Conservation (phyloP, 2,888 invertebrate genomes). For the Acronicta psi region DNA sequence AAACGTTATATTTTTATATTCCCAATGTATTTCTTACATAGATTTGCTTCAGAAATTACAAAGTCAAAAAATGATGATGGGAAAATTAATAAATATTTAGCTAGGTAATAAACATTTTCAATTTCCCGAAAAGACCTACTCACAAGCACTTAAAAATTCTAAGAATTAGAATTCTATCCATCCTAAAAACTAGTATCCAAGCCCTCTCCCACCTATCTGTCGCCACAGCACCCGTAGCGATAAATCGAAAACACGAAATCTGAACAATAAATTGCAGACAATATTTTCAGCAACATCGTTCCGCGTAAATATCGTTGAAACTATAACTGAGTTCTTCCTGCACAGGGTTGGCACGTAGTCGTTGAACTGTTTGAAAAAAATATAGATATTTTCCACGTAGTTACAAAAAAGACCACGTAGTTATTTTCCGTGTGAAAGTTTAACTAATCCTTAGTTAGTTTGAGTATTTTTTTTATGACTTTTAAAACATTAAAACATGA, state of each 20-base stretch:
- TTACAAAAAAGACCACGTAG: too few relatives aligned
- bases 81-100: too few relatives aligned
- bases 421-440: neutral
- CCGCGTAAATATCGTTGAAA: conserved; percentile 58
- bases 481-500: too few relatives aligned
- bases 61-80: too few relatives aligned
- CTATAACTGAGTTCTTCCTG: conserved; percentile 56
- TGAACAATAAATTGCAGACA: conserved; percentile 59
- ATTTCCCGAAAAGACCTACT: too few relatives aligned
- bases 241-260: conserved; percentile 57
- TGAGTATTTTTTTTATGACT: neutral
- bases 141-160: too few relatives aligned
- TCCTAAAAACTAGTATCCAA: conserved; percentile 16
- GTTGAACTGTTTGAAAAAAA: neutral
- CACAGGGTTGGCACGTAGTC: conserved; percentile 41
- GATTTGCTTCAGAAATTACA: too few relatives aligned
- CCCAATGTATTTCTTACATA: too few relatives aligned
- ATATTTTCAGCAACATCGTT: conserved; percentile 63
- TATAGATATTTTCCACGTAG: too few relatives aligned
- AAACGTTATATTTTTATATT: too few relatives aligned
- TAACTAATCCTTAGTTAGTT: neutral
- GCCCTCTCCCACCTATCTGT: conserved; percentile 23
- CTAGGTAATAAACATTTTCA: too few relatives aligned
- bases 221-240: conserved; percentile 38
- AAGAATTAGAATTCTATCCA: neutral